Evolutionary conservation across 2,888 invertebrate species (phyloP).

Genomic region (Brachynemurus nebulosus): DNA sequence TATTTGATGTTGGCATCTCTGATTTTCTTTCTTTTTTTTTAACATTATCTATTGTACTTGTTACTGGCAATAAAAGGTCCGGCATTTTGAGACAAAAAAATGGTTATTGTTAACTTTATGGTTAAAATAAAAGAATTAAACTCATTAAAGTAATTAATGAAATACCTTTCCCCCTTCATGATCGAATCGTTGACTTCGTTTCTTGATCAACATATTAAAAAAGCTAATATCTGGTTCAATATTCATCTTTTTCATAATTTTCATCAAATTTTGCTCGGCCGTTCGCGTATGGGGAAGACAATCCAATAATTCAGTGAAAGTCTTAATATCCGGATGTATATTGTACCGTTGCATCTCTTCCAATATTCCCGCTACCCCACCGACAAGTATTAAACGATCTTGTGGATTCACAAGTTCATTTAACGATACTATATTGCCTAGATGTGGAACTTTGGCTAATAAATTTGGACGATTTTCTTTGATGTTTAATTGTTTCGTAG

Average conservation of each 20-base stretch:
- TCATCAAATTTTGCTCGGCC: constrained; percentile 55
- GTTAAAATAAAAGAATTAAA: no score
- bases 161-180: constrained; percentile 57
- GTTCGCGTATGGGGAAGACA: constrained; percentile 48
- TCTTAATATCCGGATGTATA: constrained; percentile 62
- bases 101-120: no score
- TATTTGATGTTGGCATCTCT: no score
- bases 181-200: constrained; percentile 54
- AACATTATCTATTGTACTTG: no score
- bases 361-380: constrained; percentile 65
- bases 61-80: no score
- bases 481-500: no score
- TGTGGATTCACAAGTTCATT: constrained; percentile 42
- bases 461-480: constrained; percentile 41
- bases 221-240: constrained; percentile 65
- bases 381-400: constrained; percentile 62
- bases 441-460: constrained; percentile 41
- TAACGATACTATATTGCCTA: constrained; percentile 45
- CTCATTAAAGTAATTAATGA: no score
- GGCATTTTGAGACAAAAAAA: no score
- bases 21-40: no score
- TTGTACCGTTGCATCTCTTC: constrained; percentile 52
- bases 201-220: constrained; percentile 76
- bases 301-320: constrained; percentile 62
- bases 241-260: constrained; percentile 40